phyloP scores from a whole-genome alignment of 2,797 vertebrate genomes.

The Ateles fusciceps region DNA sequence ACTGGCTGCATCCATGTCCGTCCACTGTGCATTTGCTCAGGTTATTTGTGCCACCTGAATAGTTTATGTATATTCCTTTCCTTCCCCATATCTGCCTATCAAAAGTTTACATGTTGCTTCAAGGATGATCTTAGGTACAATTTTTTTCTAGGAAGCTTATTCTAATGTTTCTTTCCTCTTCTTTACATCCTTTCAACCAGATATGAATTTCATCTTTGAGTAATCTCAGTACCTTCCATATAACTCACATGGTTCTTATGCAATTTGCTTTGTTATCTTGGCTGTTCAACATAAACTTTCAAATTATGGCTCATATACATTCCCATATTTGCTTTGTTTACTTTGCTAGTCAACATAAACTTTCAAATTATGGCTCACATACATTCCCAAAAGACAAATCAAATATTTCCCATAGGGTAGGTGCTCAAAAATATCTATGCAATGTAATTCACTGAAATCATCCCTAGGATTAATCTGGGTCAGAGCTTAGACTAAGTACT shows the following conservation, averaged over 20 bases:
- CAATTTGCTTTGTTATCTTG: background rate
- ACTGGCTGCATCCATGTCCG: background rate
- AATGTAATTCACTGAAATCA: background rate
- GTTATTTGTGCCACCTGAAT: background rate
- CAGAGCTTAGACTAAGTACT: background rate
- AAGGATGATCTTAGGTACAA: background rate
- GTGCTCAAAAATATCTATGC: background rate
- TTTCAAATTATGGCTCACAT: background rate
- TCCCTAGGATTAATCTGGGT: slow-evolving; percentile 5
- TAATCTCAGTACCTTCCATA: background rate
- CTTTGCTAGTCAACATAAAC: background rate
- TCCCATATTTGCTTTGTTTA: background rate
- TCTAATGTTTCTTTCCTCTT: background rate
- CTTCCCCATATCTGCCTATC: background rate
- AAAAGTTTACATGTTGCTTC: background rate
- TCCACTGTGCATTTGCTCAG: background rate
- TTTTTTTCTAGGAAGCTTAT: background rate
- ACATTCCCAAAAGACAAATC: background rate
- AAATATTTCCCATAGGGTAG: slow-evolving; percentile 19
- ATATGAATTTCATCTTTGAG: background rate
- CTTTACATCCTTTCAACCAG: background rate
- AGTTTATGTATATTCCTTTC: background rate
- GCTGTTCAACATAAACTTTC: background rate
- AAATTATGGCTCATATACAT: background rate
- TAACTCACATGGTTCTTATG: background rate